A percentile compares a stretch with the other conserved stretches of the same genome.
Evolutionary conservation across 2,888 invertebrate genomes (phyloP).

Genomic region (Zelleria hepariella): DNA sequence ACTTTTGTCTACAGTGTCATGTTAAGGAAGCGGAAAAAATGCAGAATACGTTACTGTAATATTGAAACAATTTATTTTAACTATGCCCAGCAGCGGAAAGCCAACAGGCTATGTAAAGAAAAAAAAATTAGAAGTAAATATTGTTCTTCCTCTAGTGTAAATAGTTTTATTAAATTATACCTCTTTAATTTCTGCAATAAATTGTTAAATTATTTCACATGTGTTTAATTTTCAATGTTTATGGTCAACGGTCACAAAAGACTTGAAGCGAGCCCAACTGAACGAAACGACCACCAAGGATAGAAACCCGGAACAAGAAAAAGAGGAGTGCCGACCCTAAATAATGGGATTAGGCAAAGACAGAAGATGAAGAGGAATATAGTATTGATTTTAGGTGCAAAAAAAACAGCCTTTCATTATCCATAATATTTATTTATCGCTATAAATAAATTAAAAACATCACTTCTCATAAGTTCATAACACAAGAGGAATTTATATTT

Average conservation of each 20-base stretch:
- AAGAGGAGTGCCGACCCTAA: no score
- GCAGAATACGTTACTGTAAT: no score
- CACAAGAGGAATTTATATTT: neutral
- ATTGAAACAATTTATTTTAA: no score
- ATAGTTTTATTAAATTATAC: neutral
- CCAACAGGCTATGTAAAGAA: no score
- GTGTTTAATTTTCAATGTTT: neutral
- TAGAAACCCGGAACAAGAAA: no score
- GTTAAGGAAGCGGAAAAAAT: no score
- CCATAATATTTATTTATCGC: slow-evolving; percentile 1
- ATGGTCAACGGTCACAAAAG: no score
- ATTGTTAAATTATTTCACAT: neutral
- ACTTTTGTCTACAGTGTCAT: no score
- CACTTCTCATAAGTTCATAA: neutral
- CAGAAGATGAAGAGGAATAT: neutral
- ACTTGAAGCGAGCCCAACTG: no score
- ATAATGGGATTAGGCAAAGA: neutral
- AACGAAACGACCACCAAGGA: no score
- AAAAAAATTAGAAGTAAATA: no score
- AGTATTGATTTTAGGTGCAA: neutral
- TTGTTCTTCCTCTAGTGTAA: slow-evolving; percentile 1
- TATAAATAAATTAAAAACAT: slow-evolving; percentile 2
- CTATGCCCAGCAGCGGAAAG: no score
- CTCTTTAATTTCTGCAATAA: neutral
- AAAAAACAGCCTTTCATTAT: neutral